These are phyloP conservation scores for Dryomyza anilis DNA, from an alignment of 2,888 invertebrate genomes.

Conservation along the genomic window DNA sequence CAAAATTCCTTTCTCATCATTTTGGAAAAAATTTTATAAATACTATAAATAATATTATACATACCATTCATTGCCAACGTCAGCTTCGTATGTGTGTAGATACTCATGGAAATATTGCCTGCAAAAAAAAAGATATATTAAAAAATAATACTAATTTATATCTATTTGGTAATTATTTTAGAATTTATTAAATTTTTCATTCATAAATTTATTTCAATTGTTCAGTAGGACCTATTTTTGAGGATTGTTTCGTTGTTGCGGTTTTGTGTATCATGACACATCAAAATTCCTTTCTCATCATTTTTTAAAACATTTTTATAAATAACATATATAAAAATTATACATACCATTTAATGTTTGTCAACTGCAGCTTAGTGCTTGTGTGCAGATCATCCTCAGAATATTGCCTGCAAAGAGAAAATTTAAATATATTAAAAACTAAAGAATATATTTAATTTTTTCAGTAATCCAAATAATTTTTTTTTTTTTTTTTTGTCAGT, in stretches of 20 bases:
- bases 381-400: background rate
- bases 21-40: background rate
- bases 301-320: background rate
- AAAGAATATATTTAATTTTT: no score
- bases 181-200: no score
- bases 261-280: slow-evolving; percentile 51
- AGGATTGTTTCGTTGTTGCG: slow-evolving; percentile 54
- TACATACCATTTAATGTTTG: background rate
- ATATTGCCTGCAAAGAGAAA: background rate
- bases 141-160: no score
- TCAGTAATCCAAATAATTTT: no score
- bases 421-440: no score
- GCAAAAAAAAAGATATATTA: no score
- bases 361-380: background rate
- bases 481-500: slow-evolving; percentile 36
- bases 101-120: background rate
- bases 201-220: no score
- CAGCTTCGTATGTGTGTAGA: background rate
- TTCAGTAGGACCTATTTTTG: slow-evolving; percentile 52
- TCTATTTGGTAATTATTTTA: no score
- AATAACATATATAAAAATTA: background rate
- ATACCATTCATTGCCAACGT: background rate
- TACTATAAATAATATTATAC: background rate
- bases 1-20: slow-evolving; percentile 39
- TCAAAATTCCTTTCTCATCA: slow-evolving; percentile 40